A percentile compares a stretch with the other conserved stretches of the same genome.
phyloP scores from a whole-genome alignment of 1,140 invertebrate genomes.

The Gerris buenoi region DNA sequence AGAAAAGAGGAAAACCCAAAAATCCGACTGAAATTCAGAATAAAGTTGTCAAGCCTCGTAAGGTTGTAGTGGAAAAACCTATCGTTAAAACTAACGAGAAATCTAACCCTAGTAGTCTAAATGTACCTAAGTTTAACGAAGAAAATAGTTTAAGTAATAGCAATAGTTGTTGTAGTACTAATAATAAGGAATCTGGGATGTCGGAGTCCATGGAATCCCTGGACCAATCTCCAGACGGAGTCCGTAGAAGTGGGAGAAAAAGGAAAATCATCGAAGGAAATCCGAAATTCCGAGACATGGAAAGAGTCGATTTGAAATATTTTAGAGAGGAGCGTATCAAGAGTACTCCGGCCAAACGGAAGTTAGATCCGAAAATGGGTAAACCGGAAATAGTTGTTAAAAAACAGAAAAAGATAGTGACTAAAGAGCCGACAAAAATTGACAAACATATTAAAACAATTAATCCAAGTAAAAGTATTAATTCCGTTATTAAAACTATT shows the following conservation, averaged over 20 bases:
- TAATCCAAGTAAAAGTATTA: too few relatives aligned
- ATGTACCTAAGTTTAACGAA: background rate
- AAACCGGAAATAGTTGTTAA: background rate
- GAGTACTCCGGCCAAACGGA: background rate
- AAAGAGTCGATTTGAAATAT: background rate
- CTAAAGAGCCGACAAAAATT: background rate
- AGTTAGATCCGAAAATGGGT: background rate
- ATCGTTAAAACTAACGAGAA: background rate
- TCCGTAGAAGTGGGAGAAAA: background rate
- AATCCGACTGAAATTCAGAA: background rate
- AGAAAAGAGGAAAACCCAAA: background rate
- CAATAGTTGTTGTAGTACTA: background rate
- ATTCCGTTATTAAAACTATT: background rate
- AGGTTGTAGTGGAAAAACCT: background rate
- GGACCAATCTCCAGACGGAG: background rate
- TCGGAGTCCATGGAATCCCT: background rate
- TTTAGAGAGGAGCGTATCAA: background rate
- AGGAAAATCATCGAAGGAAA: background rate
- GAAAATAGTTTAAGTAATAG: background rate
- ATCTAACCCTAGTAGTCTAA: background rate
- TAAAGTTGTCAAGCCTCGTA: background rate
- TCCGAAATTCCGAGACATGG: conserved; percentile 1
- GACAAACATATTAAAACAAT: background rate
- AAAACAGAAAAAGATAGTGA: background rate
- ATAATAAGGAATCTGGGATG: background rate